Conservation (phyloP, 1,140 invertebrate species). For the Conopomorpha cramerella region DNA sequence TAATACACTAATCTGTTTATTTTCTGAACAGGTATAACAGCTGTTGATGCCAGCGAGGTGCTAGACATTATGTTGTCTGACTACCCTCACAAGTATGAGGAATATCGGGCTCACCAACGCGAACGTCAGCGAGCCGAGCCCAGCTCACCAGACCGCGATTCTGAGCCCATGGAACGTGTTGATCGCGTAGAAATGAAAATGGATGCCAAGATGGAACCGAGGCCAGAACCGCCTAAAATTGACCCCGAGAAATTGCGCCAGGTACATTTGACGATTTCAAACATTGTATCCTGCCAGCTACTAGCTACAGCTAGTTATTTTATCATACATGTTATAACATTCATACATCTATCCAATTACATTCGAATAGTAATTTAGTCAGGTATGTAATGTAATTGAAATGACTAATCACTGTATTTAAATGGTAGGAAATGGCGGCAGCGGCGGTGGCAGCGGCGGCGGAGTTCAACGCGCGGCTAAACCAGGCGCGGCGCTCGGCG, state of each 20-base stretch:
- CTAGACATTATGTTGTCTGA: slow-evolving; percentile 93
- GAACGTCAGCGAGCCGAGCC: slow-evolving; percentile 71
- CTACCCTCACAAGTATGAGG: slow-evolving; percentile 94
- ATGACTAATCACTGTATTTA: no score
- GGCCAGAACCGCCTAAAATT: slow-evolving; percentile 35
- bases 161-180: not conserved
- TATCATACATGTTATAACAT: no score
- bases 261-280: no score
- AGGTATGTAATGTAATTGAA: no score
- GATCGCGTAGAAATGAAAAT: slow-evolving; percentile 9
- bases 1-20: not conserved
- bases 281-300: no score
- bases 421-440: slow-evolving; percentile 72
- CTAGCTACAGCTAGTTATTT: no score
- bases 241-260: slow-evolving; percentile 45
- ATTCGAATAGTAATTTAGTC: no score
- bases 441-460: slow-evolving; percentile 86
- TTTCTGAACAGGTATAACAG: slow-evolving; percentile 75
- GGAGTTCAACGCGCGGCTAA: slow-evolving; percentile 87
- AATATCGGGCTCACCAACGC: slow-evolving; percentile 82
- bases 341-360: no score
- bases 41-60: slow-evolving; percentile 88
- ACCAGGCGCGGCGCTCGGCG: slow-evolving; percentile 64
- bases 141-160: no score
- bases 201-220: slow-evolving; percentile 21